These are phyloP conservation scores for Hyperopisus bebe DNA, from an alignment of 2,113 vertebrate species.

Conservation along the genomic window DNA sequence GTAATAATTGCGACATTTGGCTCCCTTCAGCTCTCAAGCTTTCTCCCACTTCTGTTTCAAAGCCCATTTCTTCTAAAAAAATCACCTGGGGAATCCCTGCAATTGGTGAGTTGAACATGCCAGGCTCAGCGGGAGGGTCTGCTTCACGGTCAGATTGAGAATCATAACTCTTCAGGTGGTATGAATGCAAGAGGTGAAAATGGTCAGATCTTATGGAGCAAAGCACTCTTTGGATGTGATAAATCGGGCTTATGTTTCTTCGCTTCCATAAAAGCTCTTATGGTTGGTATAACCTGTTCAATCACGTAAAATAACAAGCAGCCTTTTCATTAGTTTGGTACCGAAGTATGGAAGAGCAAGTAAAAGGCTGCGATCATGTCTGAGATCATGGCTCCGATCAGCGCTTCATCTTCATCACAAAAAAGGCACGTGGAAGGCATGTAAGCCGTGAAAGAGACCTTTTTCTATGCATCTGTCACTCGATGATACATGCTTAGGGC, in stretches of 20 bases:
- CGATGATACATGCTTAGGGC: not conserved
- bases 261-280: conserved; percentile 12
- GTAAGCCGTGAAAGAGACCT: not conserved
- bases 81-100: not conserved
- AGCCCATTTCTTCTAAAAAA: not conserved
- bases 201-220: conserved; percentile 14
- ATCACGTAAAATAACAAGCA: conserved; percentile 26
- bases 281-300: conserved; percentile 3
- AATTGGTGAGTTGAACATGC: not conserved
- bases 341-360: conserved; percentile 9
- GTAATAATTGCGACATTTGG: not conserved
- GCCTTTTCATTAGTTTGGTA: conserved; percentile 6
- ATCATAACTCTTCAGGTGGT: conserved; percentile 13
- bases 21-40: not conserved
- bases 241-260: conserved; percentile 24
- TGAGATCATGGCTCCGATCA: not conserved
- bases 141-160: not conserved
- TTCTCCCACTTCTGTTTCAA: not conserved
- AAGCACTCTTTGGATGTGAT: conserved; percentile 22
- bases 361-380: not conserved
- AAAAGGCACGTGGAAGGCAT: not conserved
- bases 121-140: not conserved
- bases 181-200: not conserved
- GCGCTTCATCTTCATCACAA: not conserved
- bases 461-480: not conserved